Percentiles rank a stretch among this genome's conserved stretches.
Evolutionary conservation across 2,888 invertebrate genomes (phyloP).

Genomic region (Ophioninae sp.): DNA sequence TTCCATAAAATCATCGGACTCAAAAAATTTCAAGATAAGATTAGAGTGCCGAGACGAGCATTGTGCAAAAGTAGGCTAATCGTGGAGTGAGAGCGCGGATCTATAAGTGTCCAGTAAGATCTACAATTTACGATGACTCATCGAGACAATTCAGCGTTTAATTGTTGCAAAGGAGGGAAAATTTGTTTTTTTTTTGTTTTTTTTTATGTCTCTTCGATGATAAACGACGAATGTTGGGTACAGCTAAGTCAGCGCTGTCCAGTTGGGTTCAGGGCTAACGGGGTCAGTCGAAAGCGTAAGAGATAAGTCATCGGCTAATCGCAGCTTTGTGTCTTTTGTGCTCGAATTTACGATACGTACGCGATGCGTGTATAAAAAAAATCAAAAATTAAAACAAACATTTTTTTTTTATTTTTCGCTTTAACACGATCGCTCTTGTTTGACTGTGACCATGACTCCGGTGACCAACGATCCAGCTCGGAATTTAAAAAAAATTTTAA

Average conservation of each 20-base stretch:
- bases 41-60: slow-evolving; percentile 1
- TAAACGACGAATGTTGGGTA: slow-evolving; percentile 17
- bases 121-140: slow-evolving; percentile 32
- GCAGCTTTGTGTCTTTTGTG: slow-evolving; percentile 13
- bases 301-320: slow-evolving; percentile 38
- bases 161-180: neutral
- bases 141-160: slow-evolving; percentile 19
- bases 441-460: slow-evolving; percentile 29
- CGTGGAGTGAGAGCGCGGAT: neutral
- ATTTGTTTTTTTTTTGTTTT: neutral
- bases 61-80: slow-evolving; percentile 29
- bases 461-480: neutral
- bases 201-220: slow-evolving; percentile 3
- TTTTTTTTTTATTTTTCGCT: no score
- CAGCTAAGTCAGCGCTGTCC: slow-evolving; percentile 28
- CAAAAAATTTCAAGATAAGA: slow-evolving; percentile 23
- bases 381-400: neutral
- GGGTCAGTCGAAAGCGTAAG: slow-evolving; percentile 43
- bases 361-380: slow-evolving; percentile 8
- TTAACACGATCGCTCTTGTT: slow-evolving; percentile 9
- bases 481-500: neutral
- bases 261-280: slow-evolving; percentile 47
- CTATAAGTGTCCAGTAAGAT: neutral
- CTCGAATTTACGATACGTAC: neutral
- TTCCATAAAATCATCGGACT: neutral